Percentiles rank a stretch among this genome's conserved stretches.
These are phyloP conservation scores for Mythimna loreyi DNA, from an alignment of 2,888 invertebrate genomes.

Conservation along the genomic window DNA sequence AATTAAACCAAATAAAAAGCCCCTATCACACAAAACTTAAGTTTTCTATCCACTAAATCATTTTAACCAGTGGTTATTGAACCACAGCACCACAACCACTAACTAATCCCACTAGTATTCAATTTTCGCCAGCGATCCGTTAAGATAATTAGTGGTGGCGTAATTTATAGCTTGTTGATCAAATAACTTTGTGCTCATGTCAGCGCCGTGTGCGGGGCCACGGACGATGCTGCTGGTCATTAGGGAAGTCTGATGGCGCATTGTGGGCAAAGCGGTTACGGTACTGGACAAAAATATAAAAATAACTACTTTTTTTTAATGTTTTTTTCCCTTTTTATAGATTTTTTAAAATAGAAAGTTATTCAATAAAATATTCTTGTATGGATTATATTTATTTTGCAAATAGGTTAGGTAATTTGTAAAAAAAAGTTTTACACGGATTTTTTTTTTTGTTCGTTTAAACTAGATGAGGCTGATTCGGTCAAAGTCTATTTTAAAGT, in stretches of 20 bases:
- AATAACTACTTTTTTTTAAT: too few species aligned
- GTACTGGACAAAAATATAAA: constrained; percentile 17
- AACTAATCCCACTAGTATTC: constrained; percentile 28
- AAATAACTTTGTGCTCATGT: constrained; percentile 56
- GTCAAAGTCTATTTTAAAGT: too few species aligned
- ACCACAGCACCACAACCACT: neutral
- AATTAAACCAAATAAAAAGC: neutral
- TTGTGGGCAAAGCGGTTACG: constrained; percentile 17
- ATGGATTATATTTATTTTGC: too few species aligned
- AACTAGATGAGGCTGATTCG: too few species aligned
- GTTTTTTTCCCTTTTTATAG: too few species aligned
- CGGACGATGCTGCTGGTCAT: constrained; percentile 47
- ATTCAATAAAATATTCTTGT: too few species aligned
- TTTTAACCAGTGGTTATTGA: neutral
- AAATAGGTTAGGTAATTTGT: too few species aligned
- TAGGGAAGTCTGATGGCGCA: constrained; percentile 49
- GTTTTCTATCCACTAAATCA: neutral
- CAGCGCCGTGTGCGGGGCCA: constrained; percentile 47
- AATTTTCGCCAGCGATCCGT: constrained; percentile 43
- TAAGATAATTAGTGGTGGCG: constrained; percentile 49
- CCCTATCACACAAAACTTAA: neutral
- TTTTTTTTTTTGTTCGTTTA: too few species aligned
- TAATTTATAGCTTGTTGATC: constrained; percentile 60
- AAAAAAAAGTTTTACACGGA: too few species aligned
- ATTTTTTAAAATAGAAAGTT: too few species aligned